Conservation (phyloP, 1,140 invertebrate species). For the Dufourea novaeangliae region DNA sequence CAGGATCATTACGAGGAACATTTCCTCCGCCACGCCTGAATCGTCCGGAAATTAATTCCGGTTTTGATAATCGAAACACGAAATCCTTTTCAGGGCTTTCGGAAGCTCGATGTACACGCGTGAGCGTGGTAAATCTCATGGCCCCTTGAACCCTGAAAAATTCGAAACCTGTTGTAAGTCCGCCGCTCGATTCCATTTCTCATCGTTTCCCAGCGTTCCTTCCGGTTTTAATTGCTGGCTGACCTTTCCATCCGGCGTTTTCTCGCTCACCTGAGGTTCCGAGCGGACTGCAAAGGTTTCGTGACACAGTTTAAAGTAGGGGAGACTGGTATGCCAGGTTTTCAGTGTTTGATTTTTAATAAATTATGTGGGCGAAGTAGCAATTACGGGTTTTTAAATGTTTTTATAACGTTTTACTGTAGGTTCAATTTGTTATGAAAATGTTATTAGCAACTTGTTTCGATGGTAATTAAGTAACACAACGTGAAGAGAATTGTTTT, state of each 20-base stretch:
- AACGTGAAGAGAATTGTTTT: too few species aligned
- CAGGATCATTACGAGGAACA: not conserved
- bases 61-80: not conserved
- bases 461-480: too few species aligned
- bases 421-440: too few species aligned
- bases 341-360: too few species aligned
- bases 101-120: not conserved
- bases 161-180: not conserved
- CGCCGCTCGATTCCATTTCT: not conserved
- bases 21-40: too few species aligned
- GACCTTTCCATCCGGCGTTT: constrained; percentile 7
- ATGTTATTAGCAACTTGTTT: too few species aligned
- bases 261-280: not conserved
- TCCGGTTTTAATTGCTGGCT: not conserved
- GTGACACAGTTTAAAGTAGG: constrained; percentile 8
- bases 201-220: not conserved
- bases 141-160: not conserved
- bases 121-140: constrained; percentile 17
- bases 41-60: not conserved
- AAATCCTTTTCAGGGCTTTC: not conserved
- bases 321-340: too few species aligned
- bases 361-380: too few species aligned
- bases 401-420: too few species aligned
- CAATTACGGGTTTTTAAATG: too few species aligned
- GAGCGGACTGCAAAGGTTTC: constrained; percentile 17